Conservation (phyloP, 2,888 invertebrate genomes). For the Rhagium mordax region DNA sequence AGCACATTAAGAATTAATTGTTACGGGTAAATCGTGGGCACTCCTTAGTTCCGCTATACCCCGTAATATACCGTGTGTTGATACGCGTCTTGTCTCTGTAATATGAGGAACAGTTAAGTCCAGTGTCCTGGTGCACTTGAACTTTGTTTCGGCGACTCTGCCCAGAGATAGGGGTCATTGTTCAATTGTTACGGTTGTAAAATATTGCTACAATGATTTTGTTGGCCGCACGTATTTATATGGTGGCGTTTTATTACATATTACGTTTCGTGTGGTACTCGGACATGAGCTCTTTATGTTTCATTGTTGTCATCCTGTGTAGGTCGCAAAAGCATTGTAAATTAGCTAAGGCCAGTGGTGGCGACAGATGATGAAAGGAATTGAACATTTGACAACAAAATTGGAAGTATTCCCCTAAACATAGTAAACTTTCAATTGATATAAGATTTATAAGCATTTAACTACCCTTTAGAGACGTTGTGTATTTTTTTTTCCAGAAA, state of each 20-base stretch:
- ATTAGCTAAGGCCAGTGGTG: neutral
- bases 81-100: conserved; percentile 16
- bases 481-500: too few relatives aligned
- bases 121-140: conserved; percentile 18
- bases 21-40: neutral
- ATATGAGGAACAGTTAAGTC: conserved; percentile 18
- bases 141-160: conserved; percentile 6
- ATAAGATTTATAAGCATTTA: too few relatives aligned
- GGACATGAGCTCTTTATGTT: neutral
- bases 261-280: neutral
- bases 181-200: conserved; percentile 16
- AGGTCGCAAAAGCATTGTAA: neutral
- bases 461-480: too few relatives aligned
- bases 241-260: neutral
- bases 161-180: conserved; percentile 12
- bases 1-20: neutral
- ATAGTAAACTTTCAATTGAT: too few relatives aligned
- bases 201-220: neutral
- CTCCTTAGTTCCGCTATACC: conserved; percentile 8
- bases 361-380: neutral
- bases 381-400: too few relatives aligned
- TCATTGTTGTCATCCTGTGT: neutral
- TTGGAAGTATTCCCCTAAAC: too few relatives aligned
- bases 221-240: conserved; percentile 11
- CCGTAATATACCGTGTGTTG: conserved; percentile 5